These are phyloP conservation scores for Circaetus gallicus DNA, from an alignment of 2,113 vertebrate genomes.

Conservation along the genomic window DNA sequence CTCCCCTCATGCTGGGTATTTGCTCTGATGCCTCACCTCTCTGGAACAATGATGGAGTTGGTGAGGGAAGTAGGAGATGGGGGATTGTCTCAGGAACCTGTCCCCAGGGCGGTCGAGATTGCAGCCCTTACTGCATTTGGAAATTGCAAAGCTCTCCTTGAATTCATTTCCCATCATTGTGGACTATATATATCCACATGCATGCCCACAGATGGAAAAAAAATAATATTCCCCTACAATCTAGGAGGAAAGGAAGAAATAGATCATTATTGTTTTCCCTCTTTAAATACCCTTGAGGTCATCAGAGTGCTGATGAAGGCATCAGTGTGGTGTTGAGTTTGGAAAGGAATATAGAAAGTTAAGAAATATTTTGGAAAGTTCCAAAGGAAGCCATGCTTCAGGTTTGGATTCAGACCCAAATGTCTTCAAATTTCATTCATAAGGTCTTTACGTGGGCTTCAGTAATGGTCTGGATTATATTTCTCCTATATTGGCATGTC, in stretches of 20 bases:
- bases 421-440: slow-evolving; percentile 34
- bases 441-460: not conserved
- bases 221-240: not conserved
- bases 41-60: not conserved
- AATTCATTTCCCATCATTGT: slow-evolving; percentile 11
- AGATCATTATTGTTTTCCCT: slow-evolving; percentile 18
- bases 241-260: slow-evolving; percentile 31
- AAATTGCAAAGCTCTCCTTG: not conserved
- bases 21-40: not conserved
- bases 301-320: slow-evolving; percentile 29
- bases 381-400: slow-evolving; percentile 15
- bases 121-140: not conserved
- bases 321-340: slow-evolving; percentile 22
- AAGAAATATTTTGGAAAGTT: slow-evolving; percentile 36
- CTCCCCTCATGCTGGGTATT: not conserved
- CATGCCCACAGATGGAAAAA: not conserved
- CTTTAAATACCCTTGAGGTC: slow-evolving; percentile 21
- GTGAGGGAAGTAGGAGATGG: not conserved
- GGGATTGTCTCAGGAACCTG: not conserved
- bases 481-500: not conserved
- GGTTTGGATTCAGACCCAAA: slow-evolving; percentile 31
- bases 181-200: slow-evolving; percentile 15
- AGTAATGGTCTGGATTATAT: slow-evolving; percentile 2
- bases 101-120: not conserved
- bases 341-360: slow-evolving; percentile 12